Percentiles rank a stretch among this genome's conserved stretches.
Conservation (phyloP, 2,888 invertebrate species). For the Phengaris alcon region DNA sequence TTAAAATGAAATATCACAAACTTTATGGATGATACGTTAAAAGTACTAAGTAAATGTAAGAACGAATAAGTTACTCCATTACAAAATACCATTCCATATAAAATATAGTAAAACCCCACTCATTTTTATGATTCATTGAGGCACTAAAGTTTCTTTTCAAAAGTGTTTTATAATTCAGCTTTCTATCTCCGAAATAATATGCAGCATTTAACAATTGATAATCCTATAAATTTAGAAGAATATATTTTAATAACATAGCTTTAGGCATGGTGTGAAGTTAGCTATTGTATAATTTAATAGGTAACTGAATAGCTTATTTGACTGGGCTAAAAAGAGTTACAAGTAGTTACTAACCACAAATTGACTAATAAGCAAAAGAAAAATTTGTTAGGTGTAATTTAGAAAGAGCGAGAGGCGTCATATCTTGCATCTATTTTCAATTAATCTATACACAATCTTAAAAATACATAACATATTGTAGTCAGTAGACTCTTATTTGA, state of each 20-base stretch:
- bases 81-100: too few relatives aligned
- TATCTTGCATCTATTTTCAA: neutral
- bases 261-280: neutral
- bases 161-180: neutral
- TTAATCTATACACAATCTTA: neutral
- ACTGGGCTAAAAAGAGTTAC: neutral
- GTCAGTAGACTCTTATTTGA: neutral
- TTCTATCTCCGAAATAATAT: constrained; percentile 1
- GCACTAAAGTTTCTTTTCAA: neutral
- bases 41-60: too few relatives aligned
- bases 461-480: too few relatives aligned
- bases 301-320: neutral
- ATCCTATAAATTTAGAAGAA: neutral
- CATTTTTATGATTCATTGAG: neutral
- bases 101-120: too few relatives aligned
- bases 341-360: neutral
- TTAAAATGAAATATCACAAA: too few relatives aligned
- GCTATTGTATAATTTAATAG: neutral
- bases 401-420: neutral
- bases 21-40: too few relatives aligned
- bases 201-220: neutral
- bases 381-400: neutral
- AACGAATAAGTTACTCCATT: too few relatives aligned
- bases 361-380: neutral
- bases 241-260: constrained; percentile 9